Evolutionary conservation across 92 coral and sea anemone genomes (phyloP).

Genomic region (Epizoanthus scotinus): DNA sequence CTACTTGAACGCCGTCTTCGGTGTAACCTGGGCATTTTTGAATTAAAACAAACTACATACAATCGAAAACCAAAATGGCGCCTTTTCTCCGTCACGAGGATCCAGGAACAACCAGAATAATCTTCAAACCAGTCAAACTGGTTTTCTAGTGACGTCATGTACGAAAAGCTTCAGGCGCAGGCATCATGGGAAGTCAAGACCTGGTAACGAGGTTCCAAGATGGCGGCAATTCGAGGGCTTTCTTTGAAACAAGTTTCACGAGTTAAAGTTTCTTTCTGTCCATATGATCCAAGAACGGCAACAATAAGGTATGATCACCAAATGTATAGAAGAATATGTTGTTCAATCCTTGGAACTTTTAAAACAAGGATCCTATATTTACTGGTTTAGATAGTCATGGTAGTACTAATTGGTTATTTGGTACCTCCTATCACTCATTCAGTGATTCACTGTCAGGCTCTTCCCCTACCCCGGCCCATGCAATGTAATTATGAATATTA

Average conservation of each 20-base stretch:
- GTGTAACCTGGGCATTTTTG: slow-evolving; percentile 78
- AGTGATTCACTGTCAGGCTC: too few species aligned
- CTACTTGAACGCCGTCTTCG: slow-evolving; percentile 70
- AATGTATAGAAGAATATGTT: not conserved
- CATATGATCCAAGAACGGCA: slow-evolving; percentile 85
- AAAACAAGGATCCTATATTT: too few species aligned
- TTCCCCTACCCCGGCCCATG: too few species aligned
- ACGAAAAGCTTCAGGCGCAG: not conserved
- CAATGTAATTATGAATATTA: too few species aligned
- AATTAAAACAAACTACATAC: slow-evolving; percentile 21
- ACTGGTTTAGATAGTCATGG: too few species aligned
- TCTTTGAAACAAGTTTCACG: slow-evolving; percentile 80
- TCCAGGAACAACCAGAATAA: slow-evolving; percentile 25
- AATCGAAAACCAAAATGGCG: slow-evolving; percentile 46
- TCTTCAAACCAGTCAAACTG: slow-evolving; percentile 50
- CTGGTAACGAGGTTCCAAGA: slow-evolving; percentile 57
- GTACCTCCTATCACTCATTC: too few species aligned
- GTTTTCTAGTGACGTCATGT: slow-evolving; percentile 27
- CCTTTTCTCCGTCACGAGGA: slow-evolving; percentile 12
- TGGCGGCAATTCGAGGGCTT: slow-evolving; percentile 93
- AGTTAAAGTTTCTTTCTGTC: slow-evolving; percentile 84
- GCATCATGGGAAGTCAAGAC: slow-evolving; percentile 6
- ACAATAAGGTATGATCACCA: slow-evolving; percentile 71
- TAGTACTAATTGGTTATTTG: too few species aligned
- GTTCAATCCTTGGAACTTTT: too few species aligned